Conservation (phyloP, 2,113 vertebrate species). For the Plecturocebus donacophilus region DNA sequence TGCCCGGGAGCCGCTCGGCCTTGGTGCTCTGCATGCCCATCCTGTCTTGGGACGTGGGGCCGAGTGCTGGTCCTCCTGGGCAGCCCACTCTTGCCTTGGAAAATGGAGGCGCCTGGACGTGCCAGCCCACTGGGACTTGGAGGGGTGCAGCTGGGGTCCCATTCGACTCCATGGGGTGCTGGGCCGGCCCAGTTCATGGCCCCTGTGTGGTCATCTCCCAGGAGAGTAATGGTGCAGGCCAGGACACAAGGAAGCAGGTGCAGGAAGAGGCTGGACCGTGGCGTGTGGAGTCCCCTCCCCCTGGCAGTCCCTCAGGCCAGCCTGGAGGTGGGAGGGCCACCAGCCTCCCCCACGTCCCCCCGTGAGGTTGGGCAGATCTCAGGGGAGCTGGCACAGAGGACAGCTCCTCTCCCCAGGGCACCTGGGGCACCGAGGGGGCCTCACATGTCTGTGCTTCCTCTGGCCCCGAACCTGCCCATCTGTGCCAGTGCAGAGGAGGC, state of each 20-base stretch:
- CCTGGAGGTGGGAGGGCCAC: too few relatives aligned
- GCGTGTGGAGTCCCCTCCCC: neutral
- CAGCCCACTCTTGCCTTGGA: neutral
- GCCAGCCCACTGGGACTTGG: fast-evolving
- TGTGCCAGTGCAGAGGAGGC: too few relatives aligned
- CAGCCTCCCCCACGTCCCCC: neutral
- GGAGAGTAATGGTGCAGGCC: neutral
- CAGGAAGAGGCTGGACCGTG: neutral
- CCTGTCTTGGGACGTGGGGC: too few relatives aligned
- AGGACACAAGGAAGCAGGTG: neutral
- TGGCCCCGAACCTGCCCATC: too few relatives aligned
- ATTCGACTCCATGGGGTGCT: neutral
- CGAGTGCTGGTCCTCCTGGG: neutral
- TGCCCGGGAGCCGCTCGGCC: too few relatives aligned
- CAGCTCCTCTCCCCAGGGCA: neutral
- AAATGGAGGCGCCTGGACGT: neutral
- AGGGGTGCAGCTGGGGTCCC: neutral
- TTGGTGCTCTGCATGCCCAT: too few relatives aligned
- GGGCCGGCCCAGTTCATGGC: neutral
- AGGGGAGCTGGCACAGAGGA: neutral
- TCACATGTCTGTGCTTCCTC: neutral
- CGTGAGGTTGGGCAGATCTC: neutral
- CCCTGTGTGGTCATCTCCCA: neutral
- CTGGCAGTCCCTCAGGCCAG: neutral
- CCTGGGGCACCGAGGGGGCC: neutral